A percentile compares a stretch with the other conserved stretches of the same genome.
Evolutionary conservation across 2,797 vertebrate genomes (phyloP).

Genomic region (Avahi laniger): DNA sequence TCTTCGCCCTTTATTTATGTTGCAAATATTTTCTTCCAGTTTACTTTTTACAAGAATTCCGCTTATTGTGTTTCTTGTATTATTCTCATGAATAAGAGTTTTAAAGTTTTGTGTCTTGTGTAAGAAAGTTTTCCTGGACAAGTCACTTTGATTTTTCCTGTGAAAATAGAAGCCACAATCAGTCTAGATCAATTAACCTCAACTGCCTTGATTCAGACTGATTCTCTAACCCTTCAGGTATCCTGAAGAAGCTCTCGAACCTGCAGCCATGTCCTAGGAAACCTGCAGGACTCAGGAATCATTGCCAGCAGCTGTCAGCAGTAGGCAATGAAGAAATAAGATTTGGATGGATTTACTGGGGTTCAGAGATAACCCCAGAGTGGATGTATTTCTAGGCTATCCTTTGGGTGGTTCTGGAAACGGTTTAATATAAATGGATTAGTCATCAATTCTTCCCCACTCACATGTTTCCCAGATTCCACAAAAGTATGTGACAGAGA

Average conservation of each 20-base stretch:
- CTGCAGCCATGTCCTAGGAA: neutral
- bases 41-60: neutral
- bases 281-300: neutral
- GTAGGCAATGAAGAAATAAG: neutral
- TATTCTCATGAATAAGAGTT: neutral
- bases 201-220: neutral
- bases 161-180: neutral
- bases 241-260: neutral
- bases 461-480: neutral
- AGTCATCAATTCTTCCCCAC: neutral
- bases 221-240: neutral
- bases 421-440: neutral
- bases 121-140: neutral
- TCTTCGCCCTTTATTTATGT: neutral
- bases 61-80: neutral
- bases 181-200: neutral
- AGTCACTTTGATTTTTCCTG: neutral
- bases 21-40: neutral
- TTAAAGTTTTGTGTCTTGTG: neutral
- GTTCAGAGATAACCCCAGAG: neutral
- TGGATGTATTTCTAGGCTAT: neutral
- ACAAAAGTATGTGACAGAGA: neutral
- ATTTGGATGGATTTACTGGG: neutral
- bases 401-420: neutral
- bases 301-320: neutral